phyloP scores from a whole-genome alignment of 2,797 vertebrate species.

The Catamblyrhynchus diadema region DNA sequence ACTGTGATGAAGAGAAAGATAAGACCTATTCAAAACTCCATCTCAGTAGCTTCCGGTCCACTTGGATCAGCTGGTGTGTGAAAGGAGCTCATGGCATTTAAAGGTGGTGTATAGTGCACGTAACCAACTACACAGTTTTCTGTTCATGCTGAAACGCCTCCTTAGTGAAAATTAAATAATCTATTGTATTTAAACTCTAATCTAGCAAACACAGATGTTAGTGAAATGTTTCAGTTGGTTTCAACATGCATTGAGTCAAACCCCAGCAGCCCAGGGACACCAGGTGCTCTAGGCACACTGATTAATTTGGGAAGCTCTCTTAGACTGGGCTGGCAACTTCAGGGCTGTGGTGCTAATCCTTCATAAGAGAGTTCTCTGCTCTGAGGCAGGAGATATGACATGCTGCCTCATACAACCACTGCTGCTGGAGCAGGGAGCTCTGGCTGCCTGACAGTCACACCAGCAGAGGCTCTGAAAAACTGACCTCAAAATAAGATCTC shows the following conservation, averaged over 20 bases:
- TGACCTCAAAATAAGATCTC: neutral
- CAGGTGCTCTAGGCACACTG: neutral
- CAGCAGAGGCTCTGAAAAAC: neutral
- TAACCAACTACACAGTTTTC: neutral
- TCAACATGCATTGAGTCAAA: neutral
- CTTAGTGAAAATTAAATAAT: neutral
- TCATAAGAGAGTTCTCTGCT: neutral
- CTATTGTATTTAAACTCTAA: neutral
- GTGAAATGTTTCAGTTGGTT: neutral
- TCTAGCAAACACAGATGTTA: neutral
- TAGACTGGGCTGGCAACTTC: neutral
- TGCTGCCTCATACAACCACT: neutral
- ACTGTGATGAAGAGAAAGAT: neutral
- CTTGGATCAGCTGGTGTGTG: neutral
- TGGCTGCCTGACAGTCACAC: neutral
- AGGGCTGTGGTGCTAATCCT: neutral
- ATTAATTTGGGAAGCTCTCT: neutral
- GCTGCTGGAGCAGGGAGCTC: neutral
- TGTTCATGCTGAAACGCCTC: neutral
- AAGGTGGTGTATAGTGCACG: neutral
- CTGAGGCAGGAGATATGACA: neutral
- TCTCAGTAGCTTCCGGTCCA: neutral
- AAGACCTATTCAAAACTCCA: neutral
- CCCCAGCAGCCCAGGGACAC: neutral
- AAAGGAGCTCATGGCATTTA: neutral